phyloP scores from a whole-genome alignment of 1,140 invertebrate species.

The Solen grandis region DNA sequence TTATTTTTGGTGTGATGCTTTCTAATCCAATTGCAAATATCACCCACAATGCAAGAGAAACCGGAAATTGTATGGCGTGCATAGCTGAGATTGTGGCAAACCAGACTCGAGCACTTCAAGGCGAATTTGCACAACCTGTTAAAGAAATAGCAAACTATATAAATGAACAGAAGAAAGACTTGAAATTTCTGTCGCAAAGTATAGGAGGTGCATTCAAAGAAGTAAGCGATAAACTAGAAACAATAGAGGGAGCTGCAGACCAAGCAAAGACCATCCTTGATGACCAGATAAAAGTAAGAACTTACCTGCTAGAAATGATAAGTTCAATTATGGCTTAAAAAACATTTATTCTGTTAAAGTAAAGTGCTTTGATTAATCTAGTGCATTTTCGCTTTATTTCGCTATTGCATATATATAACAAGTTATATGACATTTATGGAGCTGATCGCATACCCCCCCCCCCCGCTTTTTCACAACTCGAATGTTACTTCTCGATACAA shows the following conservation, averaged over 20 bases:
- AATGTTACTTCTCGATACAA: no score
- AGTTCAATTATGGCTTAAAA: no score
- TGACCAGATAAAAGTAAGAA: slow-evolving; percentile 12
- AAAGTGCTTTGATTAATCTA: no score
- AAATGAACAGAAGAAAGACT: slow-evolving; percentile 7
- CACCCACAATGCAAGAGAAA: slow-evolving; percentile 16
- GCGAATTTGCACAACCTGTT: slow-evolving; percentile 5
- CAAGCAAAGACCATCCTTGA: background rate
- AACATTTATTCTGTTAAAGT: no score
- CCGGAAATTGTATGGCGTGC: slow-evolving; percentile 44
- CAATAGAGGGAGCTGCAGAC: background rate
- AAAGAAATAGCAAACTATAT: slow-evolving; percentile 15
- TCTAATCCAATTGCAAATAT: slow-evolving; percentile 26
- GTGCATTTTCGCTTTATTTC: no score
- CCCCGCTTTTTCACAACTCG: no score
- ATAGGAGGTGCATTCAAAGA: background rate
- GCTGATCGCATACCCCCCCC: no score
- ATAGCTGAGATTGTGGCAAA: slow-evolving; percentile 35
- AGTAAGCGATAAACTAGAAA: background rate
- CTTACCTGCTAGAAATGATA: no score
- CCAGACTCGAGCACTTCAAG: slow-evolving; percentile 21
- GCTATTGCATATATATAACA: no score
- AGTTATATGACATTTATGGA: no score
- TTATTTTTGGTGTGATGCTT: slow-evolving; percentile 43
- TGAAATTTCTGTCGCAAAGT: background rate